Base-by-base conservation (phyloP, 2,888 invertebrate genomes). In the Polietes domitor region DNA sequence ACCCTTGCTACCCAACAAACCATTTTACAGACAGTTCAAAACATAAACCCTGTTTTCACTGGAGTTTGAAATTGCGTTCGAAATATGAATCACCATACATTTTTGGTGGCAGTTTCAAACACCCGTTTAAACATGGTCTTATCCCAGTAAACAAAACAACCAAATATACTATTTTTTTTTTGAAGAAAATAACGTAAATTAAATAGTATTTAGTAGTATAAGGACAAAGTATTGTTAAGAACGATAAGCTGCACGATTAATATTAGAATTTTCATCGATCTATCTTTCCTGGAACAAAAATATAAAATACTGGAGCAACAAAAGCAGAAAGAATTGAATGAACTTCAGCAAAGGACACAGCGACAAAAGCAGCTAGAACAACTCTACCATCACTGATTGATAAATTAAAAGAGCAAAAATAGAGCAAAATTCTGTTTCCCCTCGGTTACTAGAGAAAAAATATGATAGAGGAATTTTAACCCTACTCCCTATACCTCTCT, bases 271-370 rank as follows among this genome's bases (percentile, higher is more conserved):
- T 96, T 96, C 95, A 95, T 96, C 94, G 95, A 96, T 94, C 95
- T 96, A 92, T 95, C 96, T 94, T 95, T 96, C 94, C 94, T 96
- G 93, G 95, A 95, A 95, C 94, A 95, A 93, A 94, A 94, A 94
- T 93, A 93, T 91, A 93, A 93, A 93, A 93, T 94, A 89, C 93
- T 94, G 93, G 94, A 94, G 92, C 93, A 94, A 92, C 94, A 94
- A 93, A 93, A 93, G 92, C 90, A 91, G 89, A 90, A 90, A 89
- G 90, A 91, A 87, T 91, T 88, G 88, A 89, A 91, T 89, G 90
- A 91, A 88, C 90, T 91, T 86, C 90, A 90, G 86, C 89, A 91
- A 89, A 90, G 88, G 82, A 89, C 89, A 87, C 90, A 90, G 82
- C 90, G 89, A 83, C 89, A 89, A 88, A 89, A 89, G 86, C 89